Conservation (phyloP, 2,888 invertebrate species). For the Melanostoma mellinum region DNA sequence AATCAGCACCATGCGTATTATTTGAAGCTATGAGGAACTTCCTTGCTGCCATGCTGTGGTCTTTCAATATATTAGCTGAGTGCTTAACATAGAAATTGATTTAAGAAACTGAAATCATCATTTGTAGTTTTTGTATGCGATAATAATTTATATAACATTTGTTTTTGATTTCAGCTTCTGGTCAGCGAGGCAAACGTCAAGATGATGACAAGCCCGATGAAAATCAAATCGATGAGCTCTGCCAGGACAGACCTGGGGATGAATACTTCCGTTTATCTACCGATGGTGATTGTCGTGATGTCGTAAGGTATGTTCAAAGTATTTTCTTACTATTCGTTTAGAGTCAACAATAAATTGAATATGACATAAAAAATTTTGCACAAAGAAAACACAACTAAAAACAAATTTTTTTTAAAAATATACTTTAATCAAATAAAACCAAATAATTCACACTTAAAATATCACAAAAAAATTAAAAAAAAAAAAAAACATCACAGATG, state of each 20-base stretch:
- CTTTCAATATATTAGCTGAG: constrained; percentile 3
- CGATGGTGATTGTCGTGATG: constrained; percentile 95
- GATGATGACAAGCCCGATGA: constrained; percentile 86
- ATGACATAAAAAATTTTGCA: constrained; percentile 3
- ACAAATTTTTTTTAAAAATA: constrained; percentile 20
- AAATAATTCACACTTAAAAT: constrained; percentile 28
- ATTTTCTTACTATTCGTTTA: constrained; percentile 6
- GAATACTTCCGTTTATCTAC: constrained; percentile 94
- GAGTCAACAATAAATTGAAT: constrained; percentile 37
- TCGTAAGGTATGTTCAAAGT: constrained; percentile 88
- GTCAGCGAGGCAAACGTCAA: constrained; percentile 85
- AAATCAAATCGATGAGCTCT: constrained; percentile 90
- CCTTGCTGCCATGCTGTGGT: neutral
- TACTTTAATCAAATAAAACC: constrained; percentile 54
- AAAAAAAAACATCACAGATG: constrained; percentile 85
- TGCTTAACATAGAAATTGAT: constrained; percentile 18
- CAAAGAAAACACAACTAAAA: constrained; percentile 32
- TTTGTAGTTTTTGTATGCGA: neutral
- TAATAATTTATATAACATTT: neutral
- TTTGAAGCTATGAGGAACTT: constrained; percentile 25
- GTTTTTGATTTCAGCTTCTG: constrained; percentile 81
- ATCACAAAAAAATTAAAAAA: constrained; percentile 46
- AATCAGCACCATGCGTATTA: constrained; percentile 23
- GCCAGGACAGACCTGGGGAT: constrained; percentile 93
- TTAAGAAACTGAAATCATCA: neutral